Percentiles rank a stretch among this genome's conserved stretches.
Conservation (phyloP, 1,140 invertebrate species). For the Camponotus floridanus region DNA sequence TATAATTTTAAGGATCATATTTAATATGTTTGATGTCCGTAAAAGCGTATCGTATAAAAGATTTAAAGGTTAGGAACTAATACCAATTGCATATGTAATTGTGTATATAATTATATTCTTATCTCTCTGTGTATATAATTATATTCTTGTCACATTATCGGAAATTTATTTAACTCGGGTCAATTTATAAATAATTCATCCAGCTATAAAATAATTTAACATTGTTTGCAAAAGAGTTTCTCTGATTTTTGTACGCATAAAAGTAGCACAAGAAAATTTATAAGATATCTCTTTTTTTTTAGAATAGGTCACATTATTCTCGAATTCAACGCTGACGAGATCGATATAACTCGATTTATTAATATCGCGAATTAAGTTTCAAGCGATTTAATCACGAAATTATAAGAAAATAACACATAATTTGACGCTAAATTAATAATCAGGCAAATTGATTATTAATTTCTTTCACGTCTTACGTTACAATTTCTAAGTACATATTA, state of each 20-base stretch:
- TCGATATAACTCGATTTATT: constrained; percentile 43
- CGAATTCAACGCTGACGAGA: not conserved
- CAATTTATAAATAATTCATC: constrained; percentile 10
- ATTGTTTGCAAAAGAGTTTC: not conserved
- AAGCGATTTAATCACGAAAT: not conserved
- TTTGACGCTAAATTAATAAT: not conserved
- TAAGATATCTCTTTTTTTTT: constrained; percentile 22
- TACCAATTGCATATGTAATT: not conserved
- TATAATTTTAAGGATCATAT: constrained; percentile 1
- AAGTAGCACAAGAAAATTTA: not conserved
- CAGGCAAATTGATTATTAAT: not conserved
- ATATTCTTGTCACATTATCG: not conserved
- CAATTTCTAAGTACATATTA: not conserved
- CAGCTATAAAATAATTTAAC: not conserved
- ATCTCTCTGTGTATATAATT: no score
- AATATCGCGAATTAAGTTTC: not conserved
- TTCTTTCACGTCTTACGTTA: no score
- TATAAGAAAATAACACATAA: not conserved
- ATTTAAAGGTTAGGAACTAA: not conserved
- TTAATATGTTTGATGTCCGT: no score
- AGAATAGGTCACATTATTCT: not conserved
- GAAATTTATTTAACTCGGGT: not conserved
- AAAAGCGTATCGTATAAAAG: not conserved
- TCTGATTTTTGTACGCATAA: not conserved
- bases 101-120: no score